Base-by-base conservation (phyloP, 2,888 invertebrate species). In the Tillus elongatus region DNA sequence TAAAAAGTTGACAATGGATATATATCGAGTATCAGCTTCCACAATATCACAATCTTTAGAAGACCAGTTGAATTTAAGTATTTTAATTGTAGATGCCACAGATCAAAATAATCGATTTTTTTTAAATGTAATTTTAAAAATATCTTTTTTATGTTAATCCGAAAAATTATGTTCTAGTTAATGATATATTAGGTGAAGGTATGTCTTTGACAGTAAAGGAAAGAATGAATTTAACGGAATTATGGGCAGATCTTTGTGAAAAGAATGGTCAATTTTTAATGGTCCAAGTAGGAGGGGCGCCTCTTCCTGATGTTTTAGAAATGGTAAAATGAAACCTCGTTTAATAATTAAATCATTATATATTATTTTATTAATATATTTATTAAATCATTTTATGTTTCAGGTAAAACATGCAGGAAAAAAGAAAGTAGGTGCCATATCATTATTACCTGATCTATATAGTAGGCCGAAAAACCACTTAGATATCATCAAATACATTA, bases 371-470 rank as follows among this genome's bases (percentile, higher is more conserved):
- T 35, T 11, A 14, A 13, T 12, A 32, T 32, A 13, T 13, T 14
- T 29, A 29, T 9, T 29, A 9, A 9, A 6, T 32, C 4, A 32
- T 28, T 24, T 13, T 34, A 26, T 29, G 11, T 46, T 46, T 39
- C 56, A 80, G 80, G 78, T 82, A 1, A 63, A 64, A 33, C 81
- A 82, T 57, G 77, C 79, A 8, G 76, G 76, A 50, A 60, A 65
- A 28, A 63, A 70, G 1, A 73, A 74, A 11, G 82, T 68, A 0
- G 71, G 77, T 53, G 79, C 80, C 0, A 63, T 85, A 1, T 69
- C 84, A 1, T 75, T 80, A 2, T 63, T 85, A 4, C 82, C 84
- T 0, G 83, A 83, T 51, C 57, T 84, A n/a, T 84, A 81, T 58
- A 80, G 79, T 60, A 79, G 75, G 50, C 83, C 83, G 1, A 61